These are phyloP conservation scores for Scatophagus argus DNA, from an alignment of 2,113 vertebrate species.

Conservation along the genomic window DNA sequence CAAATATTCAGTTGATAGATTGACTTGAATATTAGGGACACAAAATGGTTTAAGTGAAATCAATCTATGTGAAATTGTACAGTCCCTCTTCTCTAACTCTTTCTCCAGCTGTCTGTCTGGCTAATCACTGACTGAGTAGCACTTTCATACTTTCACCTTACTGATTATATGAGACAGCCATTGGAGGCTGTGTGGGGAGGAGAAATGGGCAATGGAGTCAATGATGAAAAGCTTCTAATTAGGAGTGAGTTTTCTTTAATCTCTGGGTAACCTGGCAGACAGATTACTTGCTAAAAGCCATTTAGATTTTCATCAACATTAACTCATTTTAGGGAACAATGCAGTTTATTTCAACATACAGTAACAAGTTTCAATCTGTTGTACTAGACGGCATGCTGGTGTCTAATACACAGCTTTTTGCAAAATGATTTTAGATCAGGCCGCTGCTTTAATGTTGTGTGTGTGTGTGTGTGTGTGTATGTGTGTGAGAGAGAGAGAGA, in stretches of 20 bases:
- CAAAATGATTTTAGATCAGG: constrained; percentile 8
- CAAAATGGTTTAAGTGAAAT: constrained; percentile 37
- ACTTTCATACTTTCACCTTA: neutral
- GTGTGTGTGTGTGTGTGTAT: neutral
- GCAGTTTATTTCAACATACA: neutral
- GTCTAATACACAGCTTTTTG: neutral
- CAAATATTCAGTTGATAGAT: neutral
- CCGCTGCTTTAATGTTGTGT: constrained; percentile 19
- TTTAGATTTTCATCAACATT: neutral
- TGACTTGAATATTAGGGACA: neutral
- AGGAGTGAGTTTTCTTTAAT: neutral
- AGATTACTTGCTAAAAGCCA: neutral
- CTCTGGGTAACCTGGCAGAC: neutral
- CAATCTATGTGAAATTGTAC: constrained; percentile 2
- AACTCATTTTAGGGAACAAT: neutral
- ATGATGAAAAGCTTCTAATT: neutral
- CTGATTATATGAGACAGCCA: neutral
- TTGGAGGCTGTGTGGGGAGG: too few species aligned
- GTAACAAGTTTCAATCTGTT: neutral
- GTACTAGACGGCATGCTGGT: neutral
- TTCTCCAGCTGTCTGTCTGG: neutral
- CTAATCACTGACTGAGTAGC: neutral
- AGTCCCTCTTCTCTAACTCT: neutral
- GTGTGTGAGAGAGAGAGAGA: neutral
- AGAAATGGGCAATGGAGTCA: neutral